phyloP scores from a whole-genome alignment of 2,888 invertebrate genomes.

The Alsophila aescularia region DNA sequence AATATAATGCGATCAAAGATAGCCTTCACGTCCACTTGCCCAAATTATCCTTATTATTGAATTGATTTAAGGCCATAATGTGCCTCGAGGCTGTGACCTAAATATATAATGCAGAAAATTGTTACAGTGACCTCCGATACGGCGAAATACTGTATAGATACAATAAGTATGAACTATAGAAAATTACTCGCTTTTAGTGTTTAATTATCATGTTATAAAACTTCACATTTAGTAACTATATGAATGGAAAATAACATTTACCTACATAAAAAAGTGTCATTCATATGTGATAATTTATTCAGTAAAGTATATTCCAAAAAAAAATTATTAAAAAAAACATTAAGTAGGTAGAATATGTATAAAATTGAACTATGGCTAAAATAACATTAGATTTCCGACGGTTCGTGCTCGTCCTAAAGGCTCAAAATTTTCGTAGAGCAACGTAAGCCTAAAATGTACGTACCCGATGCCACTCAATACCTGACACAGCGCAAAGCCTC shows the following conservation, averaged over 20 bases:
- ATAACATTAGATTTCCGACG: too few species aligned
- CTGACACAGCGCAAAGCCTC: slow-evolving; percentile 35
- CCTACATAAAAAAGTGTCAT: too few species aligned
- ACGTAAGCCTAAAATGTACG: not conserved
- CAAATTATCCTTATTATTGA: slow-evolving; percentile 47
- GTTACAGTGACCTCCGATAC: slow-evolving; percentile 12
- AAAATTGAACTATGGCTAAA: too few species aligned
- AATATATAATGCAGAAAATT: slow-evolving; percentile 30
- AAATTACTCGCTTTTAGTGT: too few species aligned
- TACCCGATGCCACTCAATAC: slow-evolving; percentile 25
- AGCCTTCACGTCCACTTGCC: slow-evolving; percentile 41
- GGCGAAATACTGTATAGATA: not conserved
- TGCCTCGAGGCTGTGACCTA: slow-evolving; percentile 37
- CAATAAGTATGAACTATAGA: not conserved
- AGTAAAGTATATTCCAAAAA: too few species aligned
- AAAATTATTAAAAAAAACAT: too few species aligned
- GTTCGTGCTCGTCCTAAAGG: not conserved
- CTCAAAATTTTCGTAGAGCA: not conserved
- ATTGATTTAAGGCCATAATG: slow-evolving; percentile 49
- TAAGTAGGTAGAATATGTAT: too few species aligned
- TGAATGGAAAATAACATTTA: too few species aligned
- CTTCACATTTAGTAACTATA: too few species aligned
- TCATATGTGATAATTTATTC: too few species aligned
- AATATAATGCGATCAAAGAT: slow-evolving; percentile 41
- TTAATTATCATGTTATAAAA: too few species aligned